A percentile compares a stretch with the other conserved stretches of the same genome.
Conservation (phyloP, 2,113 vertebrate species). For the Corvus hawaiiensis region DNA sequence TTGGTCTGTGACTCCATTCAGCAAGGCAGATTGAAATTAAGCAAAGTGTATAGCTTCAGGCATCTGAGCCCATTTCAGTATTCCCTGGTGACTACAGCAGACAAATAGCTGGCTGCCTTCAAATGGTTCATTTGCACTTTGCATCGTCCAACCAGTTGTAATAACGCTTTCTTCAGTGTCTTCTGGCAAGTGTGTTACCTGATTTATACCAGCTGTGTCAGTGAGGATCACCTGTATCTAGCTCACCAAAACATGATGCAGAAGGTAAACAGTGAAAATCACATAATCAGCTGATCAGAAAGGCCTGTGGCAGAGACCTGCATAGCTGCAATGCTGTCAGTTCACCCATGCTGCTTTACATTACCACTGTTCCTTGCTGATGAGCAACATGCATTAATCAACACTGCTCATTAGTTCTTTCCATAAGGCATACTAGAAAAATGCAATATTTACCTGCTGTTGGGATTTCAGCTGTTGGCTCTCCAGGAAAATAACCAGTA, state of each 20-base stretch:
- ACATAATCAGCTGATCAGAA: neutral
- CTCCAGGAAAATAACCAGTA: conserved; percentile 16
- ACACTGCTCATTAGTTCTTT: neutral
- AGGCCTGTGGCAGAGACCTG: neutral
- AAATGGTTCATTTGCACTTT: neutral
- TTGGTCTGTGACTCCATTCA: neutral
- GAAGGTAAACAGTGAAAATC: neutral
- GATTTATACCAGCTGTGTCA: neutral
- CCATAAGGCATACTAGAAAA: neutral
- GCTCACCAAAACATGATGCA: neutral
- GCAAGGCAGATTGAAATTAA: neutral
- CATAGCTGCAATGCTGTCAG: neutral
- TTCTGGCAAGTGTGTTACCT: neutral
- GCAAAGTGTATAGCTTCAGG: neutral
- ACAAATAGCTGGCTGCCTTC: neutral
- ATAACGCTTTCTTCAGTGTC: neutral
- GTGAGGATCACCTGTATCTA: neutral
- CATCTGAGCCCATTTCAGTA: neutral
- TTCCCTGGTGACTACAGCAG: neutral
- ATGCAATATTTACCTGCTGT: conserved; percentile 49
- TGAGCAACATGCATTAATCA: neutral
- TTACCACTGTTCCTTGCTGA: neutral
- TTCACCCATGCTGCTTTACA: neutral
- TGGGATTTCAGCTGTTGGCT: conserved; percentile 30
- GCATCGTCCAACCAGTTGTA: neutral